Evolutionary conservation across 2,888 invertebrate species (phyloP).

Genomic region (Apamea epomidion): DNA sequence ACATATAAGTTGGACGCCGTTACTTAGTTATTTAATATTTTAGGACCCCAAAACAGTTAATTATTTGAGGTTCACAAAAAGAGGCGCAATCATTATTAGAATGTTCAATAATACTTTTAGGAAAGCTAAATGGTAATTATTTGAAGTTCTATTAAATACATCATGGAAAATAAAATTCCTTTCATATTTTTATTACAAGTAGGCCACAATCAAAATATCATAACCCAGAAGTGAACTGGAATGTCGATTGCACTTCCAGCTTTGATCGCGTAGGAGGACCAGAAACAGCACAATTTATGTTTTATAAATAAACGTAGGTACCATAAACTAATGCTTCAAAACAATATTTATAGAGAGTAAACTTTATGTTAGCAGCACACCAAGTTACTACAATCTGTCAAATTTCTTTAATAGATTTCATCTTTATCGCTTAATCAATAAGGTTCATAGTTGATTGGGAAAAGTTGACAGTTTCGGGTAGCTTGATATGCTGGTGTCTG

Average conservation of each 20-base stretch:
- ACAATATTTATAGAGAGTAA: conserved; percentile 51
- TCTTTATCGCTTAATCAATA: too few relatives aligned
- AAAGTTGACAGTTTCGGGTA: too few relatives aligned
- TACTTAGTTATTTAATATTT: not conserved
- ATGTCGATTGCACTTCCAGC: conserved; percentile 55
- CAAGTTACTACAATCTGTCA: too few relatives aligned
- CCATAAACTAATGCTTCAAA: conserved; percentile 61
- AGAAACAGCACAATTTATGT: conserved; percentile 52
- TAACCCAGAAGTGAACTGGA: conserved; percentile 45
- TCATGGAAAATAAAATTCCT: not conserved
- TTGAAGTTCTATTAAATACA: not conserved
- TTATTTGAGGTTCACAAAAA: not conserved
- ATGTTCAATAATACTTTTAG: not conserved
- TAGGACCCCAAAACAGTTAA: not conserved
- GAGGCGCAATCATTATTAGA: not conserved
- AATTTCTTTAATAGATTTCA: too few relatives aligned
- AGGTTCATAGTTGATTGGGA: too few relatives aligned
- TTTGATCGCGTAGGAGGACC: conserved; percentile 46
- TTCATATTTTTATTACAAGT: conserved; percentile 19
- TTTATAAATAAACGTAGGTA: conserved; percentile 56
- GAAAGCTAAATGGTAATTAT: not conserved
- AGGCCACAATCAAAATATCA: conserved; percentile 33
- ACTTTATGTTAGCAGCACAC: conserved; percentile 19
- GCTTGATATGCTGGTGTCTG: too few relatives aligned
- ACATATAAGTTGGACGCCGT: not conserved